These are phyloP conservation scores for Octodon degus DNA, from an alignment of 2,113 vertebrate species.

Conservation along the genomic window DNA sequence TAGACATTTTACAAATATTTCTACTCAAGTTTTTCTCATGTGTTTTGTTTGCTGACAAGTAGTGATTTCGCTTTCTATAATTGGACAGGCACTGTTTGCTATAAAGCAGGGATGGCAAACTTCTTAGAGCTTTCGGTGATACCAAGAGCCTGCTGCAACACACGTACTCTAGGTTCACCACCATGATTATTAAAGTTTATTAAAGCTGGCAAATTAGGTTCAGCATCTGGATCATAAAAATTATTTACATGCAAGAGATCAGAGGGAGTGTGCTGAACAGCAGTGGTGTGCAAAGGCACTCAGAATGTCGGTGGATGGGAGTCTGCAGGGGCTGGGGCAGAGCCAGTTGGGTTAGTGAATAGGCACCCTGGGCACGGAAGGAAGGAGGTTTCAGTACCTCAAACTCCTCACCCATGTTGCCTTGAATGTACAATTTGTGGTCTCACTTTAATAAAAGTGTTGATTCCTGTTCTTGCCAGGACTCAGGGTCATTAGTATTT, in stretches of 20 bases:
- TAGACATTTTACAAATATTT: conserved; percentile 29
- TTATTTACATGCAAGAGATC: neutral
- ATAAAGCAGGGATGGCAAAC: neutral
- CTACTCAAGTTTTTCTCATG: neutral
- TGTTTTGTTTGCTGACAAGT: conserved; percentile 12
- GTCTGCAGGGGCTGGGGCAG: neutral
- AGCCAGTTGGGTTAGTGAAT: neutral
- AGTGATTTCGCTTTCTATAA: conserved; percentile 8
- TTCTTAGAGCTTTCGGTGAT: neutral
- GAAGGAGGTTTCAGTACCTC: too few relatives aligned
- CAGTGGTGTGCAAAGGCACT: neutral
- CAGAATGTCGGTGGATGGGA: neutral
- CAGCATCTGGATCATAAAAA: neutral
- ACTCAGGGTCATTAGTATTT: conserved; percentile 4
- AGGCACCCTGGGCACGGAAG: neutral
- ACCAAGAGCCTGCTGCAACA: neutral
- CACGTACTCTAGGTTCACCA: neutral
- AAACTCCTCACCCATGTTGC: neutral
- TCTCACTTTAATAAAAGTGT: neutral
- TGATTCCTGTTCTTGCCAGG: neutral
- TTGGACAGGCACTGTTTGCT: neutral
- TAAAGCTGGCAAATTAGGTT: conserved; percentile 23
- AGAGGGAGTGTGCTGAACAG: neutral
- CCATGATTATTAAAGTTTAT: neutral
- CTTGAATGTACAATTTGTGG: neutral